Evolutionary conservation across 2,797 vertebrate genomes (phyloP), one percentile per base, ranked within the genome.

Genomic region (Syngnathus acus): DNA sequence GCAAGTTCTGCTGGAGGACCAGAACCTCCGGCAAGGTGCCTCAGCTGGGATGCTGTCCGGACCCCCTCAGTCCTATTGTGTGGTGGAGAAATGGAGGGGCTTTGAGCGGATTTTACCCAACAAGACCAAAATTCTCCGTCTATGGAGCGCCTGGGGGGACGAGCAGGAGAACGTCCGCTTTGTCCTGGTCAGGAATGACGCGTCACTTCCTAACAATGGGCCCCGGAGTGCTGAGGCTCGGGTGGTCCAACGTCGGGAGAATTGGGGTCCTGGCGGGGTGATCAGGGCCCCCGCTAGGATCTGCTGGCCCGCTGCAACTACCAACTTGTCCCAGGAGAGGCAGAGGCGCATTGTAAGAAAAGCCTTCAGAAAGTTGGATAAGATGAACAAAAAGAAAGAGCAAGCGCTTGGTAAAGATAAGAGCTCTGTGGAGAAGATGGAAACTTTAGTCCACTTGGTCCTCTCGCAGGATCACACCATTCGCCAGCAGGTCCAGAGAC

Each of bases 391-490:
- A 72, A 92, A 91, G 87, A 92, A 92, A 40, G 92, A 92, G 59
- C 85, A 87, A 71, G 9, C 88, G 23, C 77, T 86, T 11, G 79
- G 76, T 62, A 84, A 86, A 10, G 94, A 94, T n/a, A 80, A 89
- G 40, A 65, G 81, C 11, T 89, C 91, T 0, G 87, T 86, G 72
- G 95, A 94, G 84, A 93, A 91, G 81, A 96, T 98, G 95, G 96
- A 98, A 90, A 98, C 95, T 3, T 77, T 99, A 85, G 96, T 97
- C 45, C 96, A 98, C 72, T 78, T 98, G 78, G 96, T 99, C 63
- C 92, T 99, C 23, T 98, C 97, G 0, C 97, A 99, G 89, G 96
- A 98, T 68, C 97, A 98, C 90, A 98, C 95, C 54, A 93, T 98
- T 84, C 93, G 97, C 7, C 95, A 98, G 90, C 97, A 99, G 93